Evolutionary conservation across 1,140 invertebrate genomes (phyloP).

Genomic region (Cylas formicarius): DNA sequence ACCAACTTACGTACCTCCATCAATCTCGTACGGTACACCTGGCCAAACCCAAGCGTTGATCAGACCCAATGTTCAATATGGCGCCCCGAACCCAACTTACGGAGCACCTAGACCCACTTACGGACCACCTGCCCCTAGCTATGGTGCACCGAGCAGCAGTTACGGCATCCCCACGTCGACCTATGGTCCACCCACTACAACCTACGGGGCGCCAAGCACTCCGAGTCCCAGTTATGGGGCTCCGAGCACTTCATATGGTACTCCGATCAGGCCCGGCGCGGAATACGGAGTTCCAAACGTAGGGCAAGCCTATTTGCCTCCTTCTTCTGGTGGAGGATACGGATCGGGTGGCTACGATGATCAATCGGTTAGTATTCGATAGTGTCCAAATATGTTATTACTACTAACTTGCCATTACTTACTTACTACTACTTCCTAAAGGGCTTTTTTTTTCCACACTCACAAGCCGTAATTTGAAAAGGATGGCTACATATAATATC

Average conservation of each 20-base stretch:
- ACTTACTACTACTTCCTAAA: too few species aligned
- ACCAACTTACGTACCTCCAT: constrained; percentile 38
- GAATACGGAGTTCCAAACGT: constrained; percentile 4
- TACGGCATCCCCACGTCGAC: constrained; percentile 33
- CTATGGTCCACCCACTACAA: constrained; percentile 35
- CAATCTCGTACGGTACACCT: constrained; percentile 25
- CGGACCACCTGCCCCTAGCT: constrained; percentile 29
- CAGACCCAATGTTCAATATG: constrained; percentile 35
- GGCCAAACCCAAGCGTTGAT: constrained; percentile 29
- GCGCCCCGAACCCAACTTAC: constrained; percentile 35
- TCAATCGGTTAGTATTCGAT: constrained; percentile 35
- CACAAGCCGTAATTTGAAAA: too few species aligned
- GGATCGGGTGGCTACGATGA: constrained; percentile 34
- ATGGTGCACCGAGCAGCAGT: constrained; percentile 32
- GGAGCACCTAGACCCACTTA: constrained; percentile 41
- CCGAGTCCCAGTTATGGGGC: constrained; percentile 4
- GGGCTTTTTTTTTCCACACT: too few species aligned
- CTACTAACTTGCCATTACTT: too few species aligned
- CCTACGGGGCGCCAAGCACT: constrained; percentile 24
- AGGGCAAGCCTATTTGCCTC: background rate
- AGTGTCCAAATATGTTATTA: constrained; percentile 1
- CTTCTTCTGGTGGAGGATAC: background rate
- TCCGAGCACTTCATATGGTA: constrained; percentile 3
- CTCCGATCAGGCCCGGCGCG: constrained; percentile 1
- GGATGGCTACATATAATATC: too few species aligned